Evolutionary conservation across 1,140 invertebrate genomes (phyloP), one percentile per base, ranked within the genome.

Genomic region (Drosophila busckii): DNA sequence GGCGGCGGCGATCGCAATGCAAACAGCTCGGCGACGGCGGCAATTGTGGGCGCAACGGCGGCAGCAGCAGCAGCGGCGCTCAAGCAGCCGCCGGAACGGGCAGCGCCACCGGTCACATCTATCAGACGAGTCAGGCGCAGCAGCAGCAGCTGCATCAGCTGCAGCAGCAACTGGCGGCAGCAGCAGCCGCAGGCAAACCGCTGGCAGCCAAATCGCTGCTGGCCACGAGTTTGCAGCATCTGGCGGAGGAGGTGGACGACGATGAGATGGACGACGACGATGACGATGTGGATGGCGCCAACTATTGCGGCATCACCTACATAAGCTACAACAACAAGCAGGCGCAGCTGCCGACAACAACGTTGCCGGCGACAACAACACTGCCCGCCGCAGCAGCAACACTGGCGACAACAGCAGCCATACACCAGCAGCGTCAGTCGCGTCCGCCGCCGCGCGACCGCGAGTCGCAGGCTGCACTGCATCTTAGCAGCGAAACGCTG

Each of bases 321-420:
- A 86, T 86, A 9, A 84, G 71, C 35, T 86, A 86, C 60, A 86
- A 86, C 67, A 86, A 86, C 46, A 86, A 86, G 53, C 78, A 85
- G 15, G 83, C 84, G 7, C 78, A 84, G 58, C 22, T 86, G 64
- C 84, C 84, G 34, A 71, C 83, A 10, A 70, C 73, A 9, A 82
- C 73, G 44, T 46, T 66, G 60, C 73, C 73, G 37, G 70, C 83
- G 10, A 68, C 70, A 29, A 84, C 76, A 6, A 66, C 80, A 8
- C 32, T 75, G 54, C 75, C 67, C 7, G 58, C 67, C 8, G 75
- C 75, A 17, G 75, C 73, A 7, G 66, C 82, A 10, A 67, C 75
- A 6, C 20, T 71, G 16, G 69, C 75, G 23, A 68, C 71, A 17
- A 73, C 69, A n/a, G 68, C 62, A 4, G 59, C 70, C 2, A 75